These are phyloP conservation scores for Dysidea cf. avara DNA, from an alignment of 37 sponge, comb jelly and placozoan genomes.

Conservation along the genomic window DNA sequence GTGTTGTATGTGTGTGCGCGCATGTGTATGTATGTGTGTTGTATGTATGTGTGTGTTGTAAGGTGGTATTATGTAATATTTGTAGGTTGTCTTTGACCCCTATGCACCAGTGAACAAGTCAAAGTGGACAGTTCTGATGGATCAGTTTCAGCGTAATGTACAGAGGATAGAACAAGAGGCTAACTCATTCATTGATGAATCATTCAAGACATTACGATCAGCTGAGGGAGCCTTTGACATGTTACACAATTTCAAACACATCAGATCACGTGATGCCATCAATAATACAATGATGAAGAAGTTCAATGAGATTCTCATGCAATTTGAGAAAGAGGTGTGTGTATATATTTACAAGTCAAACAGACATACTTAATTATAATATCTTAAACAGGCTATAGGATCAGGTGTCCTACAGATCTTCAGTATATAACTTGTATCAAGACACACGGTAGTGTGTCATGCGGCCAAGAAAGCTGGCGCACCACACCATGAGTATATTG, in stretches of 20 bases:
- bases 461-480: too few relatives aligned
- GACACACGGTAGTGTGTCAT: too few relatives aligned
- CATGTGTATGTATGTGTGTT: constrained; percentile 5
- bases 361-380: too few relatives aligned
- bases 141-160: constrained; percentile 89
- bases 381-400: too few relatives aligned
- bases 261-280: constrained; percentile 89
- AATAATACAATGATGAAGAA: constrained; percentile 95
- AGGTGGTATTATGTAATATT: neutral
- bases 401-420: too few relatives aligned
- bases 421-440: too few relatives aligned
- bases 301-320: constrained; percentile 89
- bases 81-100: constrained; percentile 81
- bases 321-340: constrained; percentile 94
- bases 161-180: constrained; percentile 90
- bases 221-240: constrained; percentile 99
- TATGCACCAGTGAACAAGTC: constrained; percentile 63
- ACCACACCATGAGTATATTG: too few relatives aligned
- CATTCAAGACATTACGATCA: constrained; percentile 93
- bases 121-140: constrained; percentile 87
- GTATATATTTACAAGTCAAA: too few relatives aligned
- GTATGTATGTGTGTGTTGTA: neutral
- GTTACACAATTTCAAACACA: constrained; percentile 96
- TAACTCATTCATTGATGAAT: constrained; percentile 92
- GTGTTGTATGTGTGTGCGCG: neutral